Evolutionary conservation across 2,888 invertebrate species (phyloP).

Genomic region (Gari tellinella): DNA sequence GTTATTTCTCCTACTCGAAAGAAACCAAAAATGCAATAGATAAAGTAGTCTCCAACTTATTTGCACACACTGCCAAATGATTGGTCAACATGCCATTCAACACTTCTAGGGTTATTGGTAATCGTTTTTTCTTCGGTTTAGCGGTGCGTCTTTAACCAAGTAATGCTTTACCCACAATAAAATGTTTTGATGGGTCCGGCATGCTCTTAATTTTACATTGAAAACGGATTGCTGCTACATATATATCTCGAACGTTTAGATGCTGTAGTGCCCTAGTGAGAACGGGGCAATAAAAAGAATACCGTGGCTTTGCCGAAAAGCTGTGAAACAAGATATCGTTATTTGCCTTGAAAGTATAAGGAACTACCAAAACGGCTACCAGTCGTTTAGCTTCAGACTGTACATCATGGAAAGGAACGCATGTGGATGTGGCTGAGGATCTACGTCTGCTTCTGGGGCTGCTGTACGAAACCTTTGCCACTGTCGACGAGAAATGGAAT

Average conservation of each 20-base stretch:
- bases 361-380: background rate
- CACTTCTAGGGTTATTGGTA: background rate
- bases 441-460: background rate
- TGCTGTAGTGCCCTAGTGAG: too few relatives aligned
- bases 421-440: background rate
- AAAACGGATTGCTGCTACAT: slow-evolving; percentile 1
- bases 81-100: too few relatives aligned
- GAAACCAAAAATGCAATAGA: too few relatives aligned
- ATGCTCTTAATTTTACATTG: background rate
- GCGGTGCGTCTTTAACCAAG: background rate
- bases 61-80: too few relatives aligned
- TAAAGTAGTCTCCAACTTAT: too few relatives aligned
- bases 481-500: slow-evolving; percentile 21
- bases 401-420: slow-evolving; percentile 8
- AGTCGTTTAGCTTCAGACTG: background rate
- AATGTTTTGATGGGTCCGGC: background rate
- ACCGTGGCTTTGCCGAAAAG: background rate
- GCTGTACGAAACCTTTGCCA: slow-evolving; percentile 2
- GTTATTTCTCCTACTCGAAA: too few relatives aligned
- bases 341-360: slow-evolving; percentile 1
- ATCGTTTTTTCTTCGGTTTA: background rate
- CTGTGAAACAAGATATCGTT: background rate
- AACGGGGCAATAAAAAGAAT: too few relatives aligned
- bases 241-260: background rate
- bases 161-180: too few relatives aligned